A percentile compares a stretch with the other conserved stretches of the same genome.
phyloP scores from a whole-genome alignment of 2,888 invertebrate species.

The Thyatira batis region DNA sequence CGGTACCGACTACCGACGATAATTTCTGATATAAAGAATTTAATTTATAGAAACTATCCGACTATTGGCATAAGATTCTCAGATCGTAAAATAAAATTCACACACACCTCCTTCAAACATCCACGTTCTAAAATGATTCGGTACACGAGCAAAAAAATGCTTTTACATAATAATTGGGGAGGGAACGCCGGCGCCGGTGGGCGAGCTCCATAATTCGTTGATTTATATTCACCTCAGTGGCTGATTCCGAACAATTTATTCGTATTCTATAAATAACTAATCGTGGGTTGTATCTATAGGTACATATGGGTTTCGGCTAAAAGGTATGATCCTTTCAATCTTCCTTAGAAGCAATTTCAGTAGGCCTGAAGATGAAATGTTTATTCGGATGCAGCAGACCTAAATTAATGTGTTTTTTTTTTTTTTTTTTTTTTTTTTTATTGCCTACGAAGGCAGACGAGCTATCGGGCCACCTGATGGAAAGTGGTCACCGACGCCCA shows the following conservation, averaged over 20 bases:
- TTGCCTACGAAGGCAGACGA: no score
- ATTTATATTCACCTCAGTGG: slow-evolving; percentile 12
- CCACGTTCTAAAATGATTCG: not conserved
- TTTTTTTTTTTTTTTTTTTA: no score
- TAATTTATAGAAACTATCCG: no score
- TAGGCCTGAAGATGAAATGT: not conserved
- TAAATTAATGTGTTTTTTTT: slow-evolving; percentile 3
- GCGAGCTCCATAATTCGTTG: not conserved
- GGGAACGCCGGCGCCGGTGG: not conserved
- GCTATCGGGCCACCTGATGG: no score
- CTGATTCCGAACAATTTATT: slow-evolving; percentile 6
- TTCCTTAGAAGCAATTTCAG: not conserved
- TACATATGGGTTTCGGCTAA: not conserved
- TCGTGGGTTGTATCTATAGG: not conserved
- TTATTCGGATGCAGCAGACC: slow-evolving; percentile 5
- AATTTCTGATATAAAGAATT: no score
- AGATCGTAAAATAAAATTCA: not conserved
- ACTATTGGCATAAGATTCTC: no score
- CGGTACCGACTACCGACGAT: no score
- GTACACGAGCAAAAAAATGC: not conserved
- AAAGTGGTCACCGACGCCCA: no score
- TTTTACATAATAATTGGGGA: not conserved
- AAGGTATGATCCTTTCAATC: not conserved
- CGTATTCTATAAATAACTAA: not conserved
- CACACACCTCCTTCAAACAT: not conserved